Conservation (phyloP, 2,113 vertebrate genomes). For the Triplophysa rosa region DNA sequence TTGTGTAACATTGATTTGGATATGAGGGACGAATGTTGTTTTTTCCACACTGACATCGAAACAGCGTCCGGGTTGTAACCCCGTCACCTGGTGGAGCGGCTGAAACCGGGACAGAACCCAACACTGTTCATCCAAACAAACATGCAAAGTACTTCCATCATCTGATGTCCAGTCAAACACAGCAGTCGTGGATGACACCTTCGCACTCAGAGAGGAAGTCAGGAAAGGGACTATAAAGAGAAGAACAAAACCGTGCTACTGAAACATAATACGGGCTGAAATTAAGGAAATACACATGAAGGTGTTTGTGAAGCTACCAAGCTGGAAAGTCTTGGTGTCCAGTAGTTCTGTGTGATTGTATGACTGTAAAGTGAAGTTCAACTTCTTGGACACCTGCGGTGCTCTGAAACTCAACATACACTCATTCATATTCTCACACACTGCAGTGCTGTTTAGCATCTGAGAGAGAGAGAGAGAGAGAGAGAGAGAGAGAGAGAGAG, state of each 20-base stretch:
- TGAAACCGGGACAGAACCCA: constrained; percentile 52
- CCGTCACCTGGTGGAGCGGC: constrained; percentile 58
- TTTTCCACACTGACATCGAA: constrained; percentile 75
- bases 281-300: too few relatives aligned
- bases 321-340: constrained; percentile 19
- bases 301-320: constrained; percentile 32
- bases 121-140: constrained; percentile 66
- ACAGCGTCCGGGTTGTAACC: constrained; percentile 73
- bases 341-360: constrained; percentile 21
- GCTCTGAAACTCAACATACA: constrained; percentile 38
- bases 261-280: neutral
- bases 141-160: constrained; percentile 62
- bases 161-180: constrained; percentile 74
- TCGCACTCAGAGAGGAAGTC: constrained; percentile 56
- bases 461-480: constrained; percentile 29
- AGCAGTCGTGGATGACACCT: constrained; percentile 74
- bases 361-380: constrained; percentile 43
- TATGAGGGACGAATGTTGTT: constrained; percentile 65
- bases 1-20: constrained; percentile 74
- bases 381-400: constrained; percentile 3
- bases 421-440: constrained; percentile 32
- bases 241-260: neutral
- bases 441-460: constrained; percentile 40
- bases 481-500: constrained; percentile 9
- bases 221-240: constrained; percentile 61